These are phyloP conservation scores for Megaptera novaeangliae DNA, from an alignment of 2,113 vertebrate species.

Conservation along the genomic window DNA sequence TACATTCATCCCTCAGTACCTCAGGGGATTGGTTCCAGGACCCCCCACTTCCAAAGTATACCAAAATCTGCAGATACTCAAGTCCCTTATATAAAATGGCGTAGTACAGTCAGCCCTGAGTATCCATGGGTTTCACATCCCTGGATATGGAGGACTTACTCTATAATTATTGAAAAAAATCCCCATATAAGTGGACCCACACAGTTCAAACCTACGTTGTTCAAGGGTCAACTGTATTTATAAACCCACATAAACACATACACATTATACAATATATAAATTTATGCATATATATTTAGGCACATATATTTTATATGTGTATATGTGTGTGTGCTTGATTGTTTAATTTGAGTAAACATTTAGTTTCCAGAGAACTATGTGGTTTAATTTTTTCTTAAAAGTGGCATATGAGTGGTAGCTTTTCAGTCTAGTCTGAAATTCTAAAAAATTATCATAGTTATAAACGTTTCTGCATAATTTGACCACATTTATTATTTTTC, in stretches of 20 bases:
- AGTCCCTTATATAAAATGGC: neutral
- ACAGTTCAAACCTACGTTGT: neutral
- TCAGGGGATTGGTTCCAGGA: neutral
- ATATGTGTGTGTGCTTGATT: neutral
- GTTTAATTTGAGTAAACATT: neutral
- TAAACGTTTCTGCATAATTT: neutral
- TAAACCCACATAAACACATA: neutral
- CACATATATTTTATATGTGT: neutral
- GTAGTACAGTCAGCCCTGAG: neutral
- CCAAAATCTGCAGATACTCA: neutral
- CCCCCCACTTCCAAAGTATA: neutral
- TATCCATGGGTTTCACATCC: neutral
- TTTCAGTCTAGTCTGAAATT: neutral
- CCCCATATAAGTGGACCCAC: neutral
- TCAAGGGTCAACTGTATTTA: neutral
- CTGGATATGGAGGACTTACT: neutral
- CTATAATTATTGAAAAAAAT: neutral
- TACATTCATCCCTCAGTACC: neutral
- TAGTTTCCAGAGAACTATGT: neutral
- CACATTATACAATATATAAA: neutral
- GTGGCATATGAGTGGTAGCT: too few relatives aligned
- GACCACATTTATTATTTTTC: neutral
- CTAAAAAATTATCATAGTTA: neutral
- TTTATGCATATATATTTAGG: neutral
- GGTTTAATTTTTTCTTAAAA: neutral